These are phyloP conservation scores for Zingel zingel DNA, from an alignment of 2,113 vertebrate species.

Conservation along the genomic window DNA sequence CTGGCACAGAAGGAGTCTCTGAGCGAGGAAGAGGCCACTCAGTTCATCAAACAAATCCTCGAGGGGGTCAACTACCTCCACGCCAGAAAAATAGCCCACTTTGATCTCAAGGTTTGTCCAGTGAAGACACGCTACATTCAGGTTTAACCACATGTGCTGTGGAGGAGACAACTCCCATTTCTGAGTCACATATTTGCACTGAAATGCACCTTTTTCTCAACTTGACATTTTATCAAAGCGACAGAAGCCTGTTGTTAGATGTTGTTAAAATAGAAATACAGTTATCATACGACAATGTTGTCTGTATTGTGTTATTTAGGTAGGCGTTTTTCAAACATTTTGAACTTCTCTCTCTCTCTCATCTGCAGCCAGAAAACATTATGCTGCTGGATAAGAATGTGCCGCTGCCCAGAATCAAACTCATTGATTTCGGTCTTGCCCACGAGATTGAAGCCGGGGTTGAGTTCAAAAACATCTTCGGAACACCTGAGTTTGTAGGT, in stretches of 20 bases:
- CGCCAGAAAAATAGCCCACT: constrained; percentile 93
- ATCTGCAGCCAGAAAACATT: constrained; percentile 95
- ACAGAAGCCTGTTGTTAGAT: not conserved
- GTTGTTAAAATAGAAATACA: too few species aligned
- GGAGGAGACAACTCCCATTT: not conserved
- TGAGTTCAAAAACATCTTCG: constrained; percentile 98
- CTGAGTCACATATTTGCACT: not conserved
- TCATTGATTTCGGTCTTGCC: constrained; percentile 97
- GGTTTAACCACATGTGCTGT: not conserved
- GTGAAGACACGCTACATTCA: accelerated
- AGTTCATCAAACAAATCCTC: constrained; percentile 97
- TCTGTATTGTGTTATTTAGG: not conserved
- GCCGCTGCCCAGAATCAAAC: constrained; percentile 92
- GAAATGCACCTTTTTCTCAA: not conserved
- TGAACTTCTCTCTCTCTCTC: constrained; percentile 25
- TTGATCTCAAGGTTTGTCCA: constrained; percentile 93
- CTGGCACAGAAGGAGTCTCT: constrained; percentile 97
- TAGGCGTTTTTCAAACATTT: not conserved
- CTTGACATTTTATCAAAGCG: not conserved
- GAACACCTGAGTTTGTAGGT: constrained; percentile 98
- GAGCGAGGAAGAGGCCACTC: constrained; percentile 96
- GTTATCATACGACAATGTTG: too few species aligned
- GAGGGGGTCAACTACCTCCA: constrained; percentile 96
- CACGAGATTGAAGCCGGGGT: constrained; percentile 97
- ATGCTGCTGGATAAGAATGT: constrained; percentile 96